phyloP scores from a whole-genome alignment of 2,888 invertebrate genomes.

The Antitype chi region DNA sequence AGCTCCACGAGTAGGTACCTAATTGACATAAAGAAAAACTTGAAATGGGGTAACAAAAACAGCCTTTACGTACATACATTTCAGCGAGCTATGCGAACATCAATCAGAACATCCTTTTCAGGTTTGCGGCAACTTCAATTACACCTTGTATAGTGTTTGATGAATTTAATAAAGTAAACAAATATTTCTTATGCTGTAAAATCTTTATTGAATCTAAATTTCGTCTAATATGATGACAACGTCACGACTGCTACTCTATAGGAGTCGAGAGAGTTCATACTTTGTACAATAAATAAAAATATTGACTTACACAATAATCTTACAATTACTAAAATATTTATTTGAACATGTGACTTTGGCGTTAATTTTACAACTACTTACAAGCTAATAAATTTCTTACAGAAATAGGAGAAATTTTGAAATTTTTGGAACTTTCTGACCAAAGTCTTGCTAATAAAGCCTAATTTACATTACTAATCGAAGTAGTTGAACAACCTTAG shows the following conservation, averaged over 20 bases:
- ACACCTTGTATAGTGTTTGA: background rate
- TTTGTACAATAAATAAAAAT: conserved; percentile 86
- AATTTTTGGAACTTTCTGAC: conserved; percentile 75
- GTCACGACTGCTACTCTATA: conserved; percentile 34
- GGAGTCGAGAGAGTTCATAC: conserved; percentile 72
- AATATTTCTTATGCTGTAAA: conserved; percentile 32
- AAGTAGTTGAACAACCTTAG: too few species aligned
- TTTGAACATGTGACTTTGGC: conserved; percentile 74
- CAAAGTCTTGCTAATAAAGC: conserved; percentile 63
- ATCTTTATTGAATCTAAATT: conserved; percentile 74
- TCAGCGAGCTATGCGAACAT: too few species aligned
- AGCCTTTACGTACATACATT: too few species aligned
- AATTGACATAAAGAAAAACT: too few species aligned
- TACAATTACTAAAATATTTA: conserved; percentile 64
- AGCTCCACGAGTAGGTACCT: too few species aligned
- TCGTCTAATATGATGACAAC: conserved; percentile 66
- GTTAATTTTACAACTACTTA: conserved; percentile 69
- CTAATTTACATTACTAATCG: too few species aligned
- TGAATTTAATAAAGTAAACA: conserved; percentile 7
- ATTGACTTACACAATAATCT: conserved; percentile 68
- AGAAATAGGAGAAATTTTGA: conserved; percentile 66
- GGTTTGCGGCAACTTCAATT: background rate
- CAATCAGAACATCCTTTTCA: background rate
- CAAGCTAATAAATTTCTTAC: conserved; percentile 51
- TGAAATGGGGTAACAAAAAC: too few species aligned